Base-by-base conservation (phyloP, 2,888 invertebrate genomes). In the Auanema freiburgensis region DNA sequence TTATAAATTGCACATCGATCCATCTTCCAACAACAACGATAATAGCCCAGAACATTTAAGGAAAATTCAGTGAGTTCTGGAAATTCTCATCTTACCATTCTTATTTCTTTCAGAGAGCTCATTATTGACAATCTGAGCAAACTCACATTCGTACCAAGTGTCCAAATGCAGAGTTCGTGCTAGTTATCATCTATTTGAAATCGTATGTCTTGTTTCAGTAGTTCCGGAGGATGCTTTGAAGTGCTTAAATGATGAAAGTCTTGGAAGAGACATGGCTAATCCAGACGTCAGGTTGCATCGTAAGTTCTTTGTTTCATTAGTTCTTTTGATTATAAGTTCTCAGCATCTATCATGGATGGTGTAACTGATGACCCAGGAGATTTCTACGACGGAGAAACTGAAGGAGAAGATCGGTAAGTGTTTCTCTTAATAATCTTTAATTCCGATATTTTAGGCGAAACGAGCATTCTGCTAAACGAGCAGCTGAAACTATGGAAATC, bases 1-100 rank as follows among this genome's bases (percentile, higher is more conserved):
- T 58, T 81, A 80, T 51, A 60, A 67, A 5, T 77, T 82, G 25
- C 81, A 82, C 69, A 78, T 82, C 44, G 79, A 80, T 21, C 73
- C 78, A 2, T 72, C 76, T 6, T 69, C 66, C 46, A 71, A 67
- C 6, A 43, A 65, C 14, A 74, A 81, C 56, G 77, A 78, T 16
- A 77, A 80, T 55, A 72, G 67, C 50, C 21, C 73, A 4, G 81
- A 78, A 1, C 73, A 74, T 46, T 57, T 81, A 33, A 55, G 62
- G 21, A 71, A 71, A 25, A 65, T 81, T 12, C 74, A 79, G 69
- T 66, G 55, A 46, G 73, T 67, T 18, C 25, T 11, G 12, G 12
- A 12, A 16, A 18, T 43, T 40, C 16, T 41, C n/a, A n/a, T 24
- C 16, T 33, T 53, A 33, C 44, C 41, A n/a, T 16, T 8, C 24